phyloP scores from a whole-genome alignment of 2,113 vertebrate genomes.

The Petroica traversi region DNA sequence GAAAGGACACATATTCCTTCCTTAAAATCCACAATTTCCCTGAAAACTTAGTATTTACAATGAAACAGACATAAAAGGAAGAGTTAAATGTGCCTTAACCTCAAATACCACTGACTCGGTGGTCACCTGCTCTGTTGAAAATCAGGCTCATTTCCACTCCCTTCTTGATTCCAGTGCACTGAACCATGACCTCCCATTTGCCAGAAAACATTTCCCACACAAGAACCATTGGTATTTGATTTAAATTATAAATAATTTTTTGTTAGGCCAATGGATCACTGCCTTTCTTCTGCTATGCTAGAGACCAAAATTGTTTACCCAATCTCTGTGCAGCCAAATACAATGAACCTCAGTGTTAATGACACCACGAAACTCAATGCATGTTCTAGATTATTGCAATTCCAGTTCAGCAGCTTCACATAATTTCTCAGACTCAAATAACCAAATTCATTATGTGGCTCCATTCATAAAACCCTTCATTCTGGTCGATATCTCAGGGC shows the following conservation, averaged over 20 bases:
- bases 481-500: neutral
- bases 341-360: slow-evolving; percentile 47
- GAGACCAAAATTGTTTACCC: slow-evolving; percentile 40
- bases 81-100: neutral
- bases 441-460: neutral
- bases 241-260: slow-evolving; percentile 3
- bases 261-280: neutral
- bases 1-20: neutral
- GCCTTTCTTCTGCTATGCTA: neutral
- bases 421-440: slow-evolving; percentile 8
- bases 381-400: slow-evolving; percentile 42
- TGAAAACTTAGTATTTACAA: neutral
- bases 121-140: neutral
- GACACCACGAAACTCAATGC: slow-evolving; percentile 19
- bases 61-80: neutral
- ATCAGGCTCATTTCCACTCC: neutral
- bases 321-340: neutral
- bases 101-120: neutral
- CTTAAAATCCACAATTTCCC: neutral
- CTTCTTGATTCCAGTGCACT: neutral
- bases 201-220: neutral
- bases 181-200: neutral
- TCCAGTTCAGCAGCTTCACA: slow-evolving; percentile 49
- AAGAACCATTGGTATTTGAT: neutral
- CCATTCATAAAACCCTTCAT: slow-evolving; percentile 39